Evolutionary conservation across 1,140 invertebrate genomes (phyloP).

Genomic region (Drosophila oshimai): DNA sequence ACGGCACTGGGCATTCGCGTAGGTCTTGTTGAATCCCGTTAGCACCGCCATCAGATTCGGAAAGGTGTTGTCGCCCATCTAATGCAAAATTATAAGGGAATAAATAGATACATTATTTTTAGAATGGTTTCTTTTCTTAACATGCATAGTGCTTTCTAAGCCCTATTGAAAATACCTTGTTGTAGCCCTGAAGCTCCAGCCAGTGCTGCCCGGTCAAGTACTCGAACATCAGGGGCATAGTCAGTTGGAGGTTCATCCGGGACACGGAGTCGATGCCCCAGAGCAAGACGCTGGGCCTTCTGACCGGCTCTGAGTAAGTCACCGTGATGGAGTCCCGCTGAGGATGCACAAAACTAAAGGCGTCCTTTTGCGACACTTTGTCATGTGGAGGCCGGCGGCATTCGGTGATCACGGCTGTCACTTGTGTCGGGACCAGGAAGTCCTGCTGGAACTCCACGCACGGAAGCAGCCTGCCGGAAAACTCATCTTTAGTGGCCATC

Average conservation of each 20-base stretch:
- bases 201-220: slow-evolving; percentile 52
- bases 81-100: not conserved
- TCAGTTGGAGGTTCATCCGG: slow-evolving; percentile 82
- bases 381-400: slow-evolving; percentile 20
- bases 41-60: slow-evolving; percentile 91
- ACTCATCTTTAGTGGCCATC: not conserved
- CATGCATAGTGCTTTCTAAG: too few species aligned
- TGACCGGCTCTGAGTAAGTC: not conserved
- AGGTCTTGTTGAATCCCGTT: slow-evolving; percentile 85
- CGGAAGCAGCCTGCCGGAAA: slow-evolving; percentile 30
- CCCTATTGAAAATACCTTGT: slow-evolving; percentile 47
- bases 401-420: slow-evolving; percentile 54
- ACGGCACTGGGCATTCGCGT: slow-evolving; percentile 83
- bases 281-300: slow-evolving; percentile 55
- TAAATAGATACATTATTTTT: not conserved
- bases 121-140: not conserved
- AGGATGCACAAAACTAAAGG: slow-evolving; percentile 64
- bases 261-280: slow-evolving; percentile 77
- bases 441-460: slow-evolving; percentile 53
- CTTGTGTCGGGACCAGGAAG: slow-evolving; percentile 42
- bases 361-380: slow-evolving; percentile 48
- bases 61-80: slow-evolving; percentile 90
- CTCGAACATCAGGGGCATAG: slow-evolving; percentile 55
- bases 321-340: not conserved
- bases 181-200: slow-evolving; percentile 68